Conservation (phyloP, 2,888 invertebrate species). For the Pristionchus maxplancki region DNA sequence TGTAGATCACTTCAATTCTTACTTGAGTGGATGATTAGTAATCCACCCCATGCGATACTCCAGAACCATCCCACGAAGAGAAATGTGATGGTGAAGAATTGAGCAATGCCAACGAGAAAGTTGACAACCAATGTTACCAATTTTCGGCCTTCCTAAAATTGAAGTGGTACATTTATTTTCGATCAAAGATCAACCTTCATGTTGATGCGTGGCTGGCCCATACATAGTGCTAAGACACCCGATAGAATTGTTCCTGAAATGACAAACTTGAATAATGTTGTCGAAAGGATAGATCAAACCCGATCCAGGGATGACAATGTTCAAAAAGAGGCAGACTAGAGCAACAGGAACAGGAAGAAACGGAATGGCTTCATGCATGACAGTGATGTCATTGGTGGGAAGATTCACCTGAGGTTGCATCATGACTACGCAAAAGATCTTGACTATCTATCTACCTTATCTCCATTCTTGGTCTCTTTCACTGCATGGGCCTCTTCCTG, state of each 20-base stretch:
- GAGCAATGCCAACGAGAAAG: slow-evolving; percentile 89
- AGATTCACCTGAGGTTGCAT: slow-evolving; percentile 65
- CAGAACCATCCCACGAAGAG: slow-evolving; percentile 92
- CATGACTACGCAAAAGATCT: not conserved
- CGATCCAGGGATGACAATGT: slow-evolving; percentile 87
- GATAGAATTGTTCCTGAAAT: slow-evolving; percentile 90
- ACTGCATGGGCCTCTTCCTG: slow-evolving; percentile 74
- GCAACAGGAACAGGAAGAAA: slow-evolving; percentile 90
- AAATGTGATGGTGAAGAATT: slow-evolving; percentile 93
- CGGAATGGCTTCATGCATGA: slow-evolving; percentile 93
- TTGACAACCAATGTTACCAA: slow-evolving; percentile 85
- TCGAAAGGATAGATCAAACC: no score
- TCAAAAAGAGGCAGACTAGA: slow-evolving; percentile 90
- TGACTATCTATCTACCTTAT: slow-evolving; percentile 68
- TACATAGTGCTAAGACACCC: slow-evolving; percentile 90
- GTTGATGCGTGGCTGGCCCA: slow-evolving; percentile 91
- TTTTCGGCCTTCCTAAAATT: slow-evolving; percentile 69
- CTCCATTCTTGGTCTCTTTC: slow-evolving; percentile 72
- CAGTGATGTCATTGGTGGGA: slow-evolving; percentile 81
- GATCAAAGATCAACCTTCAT: slow-evolving; percentile 85
- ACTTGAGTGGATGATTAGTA: slow-evolving; percentile 92
- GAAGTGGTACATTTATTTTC: not conserved
- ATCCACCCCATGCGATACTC: slow-evolving; percentile 98
- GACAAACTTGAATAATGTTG: no score
- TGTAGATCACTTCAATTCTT: slow-evolving; percentile 79